Conservation (phyloP, 2,113 vertebrate species). For the Mirounga angustirostris region DNA sequence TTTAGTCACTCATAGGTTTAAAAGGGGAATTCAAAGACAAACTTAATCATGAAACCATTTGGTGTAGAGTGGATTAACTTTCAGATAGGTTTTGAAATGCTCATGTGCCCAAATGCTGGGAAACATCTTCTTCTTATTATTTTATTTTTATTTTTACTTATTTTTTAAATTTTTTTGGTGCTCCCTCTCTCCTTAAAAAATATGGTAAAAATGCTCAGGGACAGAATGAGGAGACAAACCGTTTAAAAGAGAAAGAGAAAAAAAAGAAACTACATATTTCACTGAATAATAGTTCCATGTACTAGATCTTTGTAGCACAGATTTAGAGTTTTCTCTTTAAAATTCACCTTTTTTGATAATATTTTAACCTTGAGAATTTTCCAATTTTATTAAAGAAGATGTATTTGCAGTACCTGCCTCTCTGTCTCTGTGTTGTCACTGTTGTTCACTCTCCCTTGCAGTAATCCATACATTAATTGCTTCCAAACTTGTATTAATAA, state of each 20-base stretch:
- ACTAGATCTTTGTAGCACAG: background rate
- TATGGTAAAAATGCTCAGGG: background rate
- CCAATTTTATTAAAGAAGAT: slow-evolving; percentile 5
- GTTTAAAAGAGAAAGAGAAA: background rate
- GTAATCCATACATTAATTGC: slow-evolving; percentile 19
- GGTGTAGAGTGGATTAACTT: slow-evolving; percentile 16
- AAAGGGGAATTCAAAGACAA: slow-evolving; percentile 66
- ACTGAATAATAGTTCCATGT: background rate
- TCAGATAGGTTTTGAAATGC: slow-evolving; percentile 47
- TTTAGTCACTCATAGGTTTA: slow-evolving; percentile 53
- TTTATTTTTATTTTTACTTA: background rate
- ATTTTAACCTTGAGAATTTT: slow-evolving; percentile 11
- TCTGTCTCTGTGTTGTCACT: background rate
- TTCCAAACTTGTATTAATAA: slow-evolving; percentile 46
- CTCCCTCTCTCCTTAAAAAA: background rate
- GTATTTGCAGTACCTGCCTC: background rate
- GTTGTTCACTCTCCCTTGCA: background rate
- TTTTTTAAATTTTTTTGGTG: background rate
- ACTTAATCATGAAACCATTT: slow-evolving; percentile 67
- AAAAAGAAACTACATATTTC: background rate
- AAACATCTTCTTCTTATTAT: background rate
- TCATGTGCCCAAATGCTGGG: background rate
- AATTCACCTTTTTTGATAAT: background rate
- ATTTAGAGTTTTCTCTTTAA: background rate
- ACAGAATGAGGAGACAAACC: background rate